A percentile compares a stretch with the other conserved stretches of the same genome.
Evolutionary conservation across 2,797 vertebrate genomes (phyloP).

Genomic region (Cryptoblepharus egeriae): DNA sequence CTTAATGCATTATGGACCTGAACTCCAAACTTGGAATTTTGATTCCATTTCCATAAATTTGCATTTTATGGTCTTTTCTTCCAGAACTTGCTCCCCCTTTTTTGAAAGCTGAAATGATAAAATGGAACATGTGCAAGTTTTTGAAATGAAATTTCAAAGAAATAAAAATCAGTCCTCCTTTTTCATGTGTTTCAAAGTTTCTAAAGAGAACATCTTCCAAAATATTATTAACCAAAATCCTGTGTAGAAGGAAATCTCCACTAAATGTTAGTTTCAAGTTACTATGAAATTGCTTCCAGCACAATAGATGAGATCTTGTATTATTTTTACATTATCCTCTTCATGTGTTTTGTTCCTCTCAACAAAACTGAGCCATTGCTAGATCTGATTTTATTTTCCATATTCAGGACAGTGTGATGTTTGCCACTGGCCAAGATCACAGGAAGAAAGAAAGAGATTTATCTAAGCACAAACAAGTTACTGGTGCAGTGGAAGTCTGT

Average conservation of each 20-base stretch:
- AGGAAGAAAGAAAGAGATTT: constrained; percentile 8
- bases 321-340: constrained; percentile 39
- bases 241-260: constrained; percentile 40
- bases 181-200: constrained; percentile 54
- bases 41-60: constrained; percentile 60
- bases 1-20: constrained; percentile 29
- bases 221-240: constrained; percentile 52
- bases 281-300: constrained; percentile 43
- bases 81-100: neutral
- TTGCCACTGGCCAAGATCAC: constrained; percentile 18
- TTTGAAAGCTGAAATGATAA: constrained; percentile 69
- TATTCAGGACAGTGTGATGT: neutral
- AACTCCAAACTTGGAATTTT: constrained; percentile 38
- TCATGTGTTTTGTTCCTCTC: constrained; percentile 22
- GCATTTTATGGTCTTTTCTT: constrained; percentile 24
- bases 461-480: neutral
- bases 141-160: constrained; percentile 59
- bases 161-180: constrained; percentile 44
- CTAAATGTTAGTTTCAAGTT: constrained; percentile 34
- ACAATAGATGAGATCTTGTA: constrained; percentile 39
- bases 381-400: constrained; percentile 25
- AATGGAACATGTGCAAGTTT: constrained; percentile 62
- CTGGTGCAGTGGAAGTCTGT: neutral
- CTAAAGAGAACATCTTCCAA: constrained; percentile 58
- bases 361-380: constrained; percentile 19